A percentile compares a stretch with the other conserved stretches of the same genome.
Conservation (phyloP, 2,113 vertebrate species). For the Nothocercus julius region DNA sequence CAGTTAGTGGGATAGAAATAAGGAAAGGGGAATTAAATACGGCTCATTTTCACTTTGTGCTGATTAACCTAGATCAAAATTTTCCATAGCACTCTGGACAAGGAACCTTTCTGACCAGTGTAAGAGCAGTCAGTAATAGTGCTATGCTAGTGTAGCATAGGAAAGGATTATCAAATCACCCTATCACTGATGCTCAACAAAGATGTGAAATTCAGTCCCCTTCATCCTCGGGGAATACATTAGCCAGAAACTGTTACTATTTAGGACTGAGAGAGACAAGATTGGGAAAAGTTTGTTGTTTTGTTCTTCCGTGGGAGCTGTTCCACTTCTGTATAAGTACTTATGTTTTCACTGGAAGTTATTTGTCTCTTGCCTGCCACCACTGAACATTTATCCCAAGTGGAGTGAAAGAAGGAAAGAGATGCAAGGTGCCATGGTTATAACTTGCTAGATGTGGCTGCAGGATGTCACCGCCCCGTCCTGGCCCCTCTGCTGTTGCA, state of each 20-base stretch:
- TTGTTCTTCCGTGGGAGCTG: background rate
- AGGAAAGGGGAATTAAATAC: background rate
- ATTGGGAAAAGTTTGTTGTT: background rate
- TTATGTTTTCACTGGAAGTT: too few species aligned
- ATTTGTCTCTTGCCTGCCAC: background rate
- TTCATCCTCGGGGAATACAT: background rate
- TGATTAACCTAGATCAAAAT: background rate
- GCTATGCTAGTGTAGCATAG: rapidly evolving
- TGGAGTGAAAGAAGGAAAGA: background rate
- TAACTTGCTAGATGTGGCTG: background rate
- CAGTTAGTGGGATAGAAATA: background rate
- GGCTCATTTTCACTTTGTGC: background rate
- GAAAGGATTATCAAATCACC: background rate
- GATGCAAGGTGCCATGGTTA: background rate
- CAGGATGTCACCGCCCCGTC: too few species aligned
- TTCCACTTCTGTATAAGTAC: background rate
- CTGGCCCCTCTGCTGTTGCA: too few species aligned
- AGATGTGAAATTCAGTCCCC: background rate
- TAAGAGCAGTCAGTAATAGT: rapidly evolving
- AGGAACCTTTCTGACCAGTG: background rate
- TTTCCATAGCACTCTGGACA: rapidly evolving
- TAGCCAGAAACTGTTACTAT: background rate
- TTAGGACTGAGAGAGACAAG: background rate
- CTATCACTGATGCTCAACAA: background rate
- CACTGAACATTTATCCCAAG: background rate